Evolutionary conservation across 92 coral and sea anemone species (phyloP), one percentile per base, ranked within the genome.

Genomic region (Metridium senile): DNA sequence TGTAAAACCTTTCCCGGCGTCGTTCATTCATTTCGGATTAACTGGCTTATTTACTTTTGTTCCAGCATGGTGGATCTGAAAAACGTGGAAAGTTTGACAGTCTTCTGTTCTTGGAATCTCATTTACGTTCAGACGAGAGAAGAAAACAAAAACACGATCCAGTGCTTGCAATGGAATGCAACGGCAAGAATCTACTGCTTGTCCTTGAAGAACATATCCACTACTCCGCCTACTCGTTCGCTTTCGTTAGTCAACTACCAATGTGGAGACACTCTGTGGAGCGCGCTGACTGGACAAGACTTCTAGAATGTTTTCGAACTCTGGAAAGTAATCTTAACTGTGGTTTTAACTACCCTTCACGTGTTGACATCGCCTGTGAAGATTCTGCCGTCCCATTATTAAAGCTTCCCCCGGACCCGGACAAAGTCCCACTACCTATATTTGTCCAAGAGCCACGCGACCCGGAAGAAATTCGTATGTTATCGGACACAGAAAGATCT

Each of bases 401-500:
- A 53, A 63, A 78, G 64, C 97, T 95, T 47, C 77, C 62, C 29
- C 89, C 91, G 34, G 99, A 95, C 63, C 83, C 85, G 45, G 96
- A 93, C 53, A 70, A 80, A 45, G 97, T 86, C 59, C 78, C 71
- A 46, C 96, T 90, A 21, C 99, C 99, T 56, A 76, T 74, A 26
- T 95, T 89, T 70, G 85, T 82, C 25, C 93, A 93, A 7, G 99
- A 95, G 70, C 82, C 97, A 66, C 96, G 90, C 71, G 99, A 93
- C 39, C 92, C 92, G 19, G 99, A 93, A 54, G 88, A 89, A 62
- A 93, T 95, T 75, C 90, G 90, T 27, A 77, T 81, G 33, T 79
- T 87, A 70, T 90, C 99, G n/a, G 93, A 93, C 64, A 88, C 82
- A 35, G 93, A 85, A 77, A 83, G 99, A 68, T 66, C 76, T 39